phyloP scores from a whole-genome alignment of 2,888 invertebrate species.

The Drosophila anomelani region DNA sequence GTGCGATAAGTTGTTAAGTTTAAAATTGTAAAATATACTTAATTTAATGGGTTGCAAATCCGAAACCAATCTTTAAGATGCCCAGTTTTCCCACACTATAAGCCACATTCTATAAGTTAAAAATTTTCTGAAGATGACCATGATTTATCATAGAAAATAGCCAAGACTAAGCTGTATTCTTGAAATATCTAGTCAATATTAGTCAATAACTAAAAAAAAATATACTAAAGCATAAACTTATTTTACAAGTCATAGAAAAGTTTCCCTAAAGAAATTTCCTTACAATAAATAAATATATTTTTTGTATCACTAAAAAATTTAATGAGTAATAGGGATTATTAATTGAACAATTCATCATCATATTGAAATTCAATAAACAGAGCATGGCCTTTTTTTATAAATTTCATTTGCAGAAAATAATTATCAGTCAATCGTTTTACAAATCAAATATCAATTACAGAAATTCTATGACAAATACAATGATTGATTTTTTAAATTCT shows the following conservation, averaged over 20 bases:
- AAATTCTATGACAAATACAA: not conserved
- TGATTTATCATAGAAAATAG: not conserved
- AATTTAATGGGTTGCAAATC: conserved; percentile 3
- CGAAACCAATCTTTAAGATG: conserved; percentile 4
- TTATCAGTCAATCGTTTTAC: not conserved
- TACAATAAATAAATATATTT: not conserved
- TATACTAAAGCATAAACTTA: not conserved
- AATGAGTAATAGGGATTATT: not conserved
- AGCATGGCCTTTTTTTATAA: too few species aligned
- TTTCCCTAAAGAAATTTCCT: not conserved
- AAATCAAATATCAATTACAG: not conserved
- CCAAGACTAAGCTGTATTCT: not conserved
- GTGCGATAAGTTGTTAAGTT: conserved; percentile 54
- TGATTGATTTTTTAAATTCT: not conserved
- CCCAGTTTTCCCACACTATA: not conserved
- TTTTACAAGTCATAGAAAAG: not conserved
- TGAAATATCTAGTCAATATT: too few species aligned
- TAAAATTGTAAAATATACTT: conserved; percentile 30
- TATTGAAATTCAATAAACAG: not conserved
- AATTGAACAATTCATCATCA: not conserved
- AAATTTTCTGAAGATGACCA: not conserved
- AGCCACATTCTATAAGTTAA: not conserved
- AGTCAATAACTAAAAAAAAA: too few species aligned
- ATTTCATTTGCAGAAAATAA: not conserved
- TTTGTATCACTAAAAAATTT: not conserved